Evolutionary conservation across 2,888 invertebrate genomes (phyloP), one percentile per base, ranked within the genome.

Genomic region (Hipparchia sbordonii): DNA sequence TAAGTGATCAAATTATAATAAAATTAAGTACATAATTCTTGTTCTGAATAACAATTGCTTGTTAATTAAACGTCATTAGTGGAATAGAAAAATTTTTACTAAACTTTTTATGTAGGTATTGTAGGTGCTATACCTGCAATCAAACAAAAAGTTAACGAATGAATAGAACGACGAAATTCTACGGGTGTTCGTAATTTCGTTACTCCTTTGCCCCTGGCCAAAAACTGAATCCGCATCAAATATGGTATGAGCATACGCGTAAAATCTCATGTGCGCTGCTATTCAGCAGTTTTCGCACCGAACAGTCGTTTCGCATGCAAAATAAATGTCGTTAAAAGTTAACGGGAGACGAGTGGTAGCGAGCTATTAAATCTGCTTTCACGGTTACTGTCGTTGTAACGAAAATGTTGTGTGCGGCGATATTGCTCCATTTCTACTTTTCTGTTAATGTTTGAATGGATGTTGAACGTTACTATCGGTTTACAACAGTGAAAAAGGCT

Each of bases 291-390:
- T 69, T 67, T n/a, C 39, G 1, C 57, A 51, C 54, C 70, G 63
- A 72, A 74, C 72, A 9, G 67, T 46, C 68, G 46, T 74, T 74
- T 74, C 62, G 63, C 70, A 72, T 74, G 72, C 73, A 76, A 76
- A 77, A 77, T 73, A 76, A 76, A 75, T 76, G 73, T 70, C 74
- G 73, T 77, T 39, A 72, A 77, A 76, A 77, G 59, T 73, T 74
- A 74, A 77, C 69, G 74, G 52, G 59, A 33, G 67, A 65, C n/a
- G n/a, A 56, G 65, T 33, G 54, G 54, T n/a, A 46, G 66, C 46
- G 62, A 52, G 13, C 60, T 63, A 57, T 72, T 63, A 61, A 63
- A 67, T 67, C 71, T 67, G 56, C 62, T 62, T 33, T 56, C 56
- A 33, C 13, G 3, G 51, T 51, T 8, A 48, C 13, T n/a, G 46